A percentile compares a stretch with the other conserved stretches of the same genome.
Evolutionary conservation across 2,888 invertebrate genomes (phyloP).

Genomic region (Mayetiola destructor): DNA sequence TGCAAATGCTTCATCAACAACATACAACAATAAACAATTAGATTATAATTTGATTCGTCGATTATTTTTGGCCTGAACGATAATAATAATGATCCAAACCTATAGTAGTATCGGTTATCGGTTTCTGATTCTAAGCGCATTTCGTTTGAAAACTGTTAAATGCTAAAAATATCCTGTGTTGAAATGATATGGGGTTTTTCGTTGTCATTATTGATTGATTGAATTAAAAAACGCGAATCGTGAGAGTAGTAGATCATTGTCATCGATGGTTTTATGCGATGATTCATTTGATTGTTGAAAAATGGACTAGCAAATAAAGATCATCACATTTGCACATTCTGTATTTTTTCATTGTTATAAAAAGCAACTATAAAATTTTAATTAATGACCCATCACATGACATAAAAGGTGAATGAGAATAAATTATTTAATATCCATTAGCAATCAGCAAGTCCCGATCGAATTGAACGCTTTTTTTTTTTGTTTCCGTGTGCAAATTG

Average conservation of each 20-base stretch:
- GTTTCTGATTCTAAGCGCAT: too few species aligned
- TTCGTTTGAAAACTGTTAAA: too few species aligned
- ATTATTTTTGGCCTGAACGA: too few species aligned
- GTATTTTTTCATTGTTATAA: background rate
- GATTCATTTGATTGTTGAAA: background rate
- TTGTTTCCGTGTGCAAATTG: too few species aligned
- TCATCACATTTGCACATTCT: background rate
- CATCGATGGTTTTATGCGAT: background rate
- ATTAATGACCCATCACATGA: conserved; percentile 10
- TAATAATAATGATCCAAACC: too few species aligned
- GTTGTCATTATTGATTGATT: conserved; percentile 4
- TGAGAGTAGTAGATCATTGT: background rate
- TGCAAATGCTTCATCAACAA: conserved; percentile 7
- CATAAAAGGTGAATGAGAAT: too few species aligned
- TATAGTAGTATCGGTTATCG: too few species aligned
- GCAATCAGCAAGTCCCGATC: background rate
- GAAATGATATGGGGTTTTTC: too few species aligned
- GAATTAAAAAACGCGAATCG: background rate
- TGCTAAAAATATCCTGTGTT: too few species aligned
- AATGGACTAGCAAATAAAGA: conserved; percentile 1
- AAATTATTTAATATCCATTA: conserved; percentile 9
- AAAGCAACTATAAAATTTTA: conserved; percentile 9
- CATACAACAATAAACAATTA: too few species aligned
- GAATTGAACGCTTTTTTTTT: background rate
- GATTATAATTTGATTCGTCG: too few species aligned